phyloP scores from a whole-genome alignment of 1,140 invertebrate species.

The Sitodiplosis mosellana region DNA sequence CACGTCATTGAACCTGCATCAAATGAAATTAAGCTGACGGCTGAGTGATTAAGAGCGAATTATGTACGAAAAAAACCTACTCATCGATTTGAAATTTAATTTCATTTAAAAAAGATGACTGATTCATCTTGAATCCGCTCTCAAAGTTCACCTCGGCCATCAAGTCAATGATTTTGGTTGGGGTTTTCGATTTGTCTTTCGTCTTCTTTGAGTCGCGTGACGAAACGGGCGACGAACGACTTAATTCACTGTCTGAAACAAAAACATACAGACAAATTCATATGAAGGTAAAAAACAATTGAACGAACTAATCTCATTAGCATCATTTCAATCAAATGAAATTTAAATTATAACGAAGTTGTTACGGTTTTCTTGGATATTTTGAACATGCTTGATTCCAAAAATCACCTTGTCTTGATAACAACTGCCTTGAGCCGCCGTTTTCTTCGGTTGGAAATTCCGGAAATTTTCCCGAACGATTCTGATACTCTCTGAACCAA shows the following conservation, averaged over 20 bases:
- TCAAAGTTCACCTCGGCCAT: slow-evolving; percentile 37
- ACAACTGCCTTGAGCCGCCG: slow-evolving; percentile 67
- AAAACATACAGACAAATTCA: too few relatives aligned
- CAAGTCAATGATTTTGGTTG: slow-evolving; percentile 30
- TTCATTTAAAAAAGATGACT: slow-evolving; percentile 35
- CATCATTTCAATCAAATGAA: too few relatives aligned
- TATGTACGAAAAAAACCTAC: slow-evolving; percentile 16
- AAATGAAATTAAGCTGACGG: neutral
- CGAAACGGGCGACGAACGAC: slow-evolving; percentile 53
- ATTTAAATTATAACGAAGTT: too few relatives aligned
- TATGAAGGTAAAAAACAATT: too few relatives aligned
- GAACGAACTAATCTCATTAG: too few relatives aligned
- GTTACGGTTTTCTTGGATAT: too few relatives aligned
- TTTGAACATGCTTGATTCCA: too few relatives aligned
- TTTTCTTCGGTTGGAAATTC: slow-evolving; percentile 79
- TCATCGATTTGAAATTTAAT: slow-evolving; percentile 39
- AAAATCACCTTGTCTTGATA: slow-evolving; percentile 44
- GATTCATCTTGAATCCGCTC: slow-evolving; percentile 30
- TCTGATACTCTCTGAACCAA: slow-evolving; percentile 64
- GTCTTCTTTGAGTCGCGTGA: slow-evolving; percentile 60
- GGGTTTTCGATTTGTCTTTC: slow-evolving; percentile 37
- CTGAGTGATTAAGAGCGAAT: neutral
- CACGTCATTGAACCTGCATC: slow-evolving; percentile 41
- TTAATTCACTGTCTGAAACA: slow-evolving; percentile 52
- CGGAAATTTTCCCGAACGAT: slow-evolving; percentile 71